Evolutionary conservation across 2,888 invertebrate genomes (phyloP).

Genomic region (Oscheius sp.): DNA sequence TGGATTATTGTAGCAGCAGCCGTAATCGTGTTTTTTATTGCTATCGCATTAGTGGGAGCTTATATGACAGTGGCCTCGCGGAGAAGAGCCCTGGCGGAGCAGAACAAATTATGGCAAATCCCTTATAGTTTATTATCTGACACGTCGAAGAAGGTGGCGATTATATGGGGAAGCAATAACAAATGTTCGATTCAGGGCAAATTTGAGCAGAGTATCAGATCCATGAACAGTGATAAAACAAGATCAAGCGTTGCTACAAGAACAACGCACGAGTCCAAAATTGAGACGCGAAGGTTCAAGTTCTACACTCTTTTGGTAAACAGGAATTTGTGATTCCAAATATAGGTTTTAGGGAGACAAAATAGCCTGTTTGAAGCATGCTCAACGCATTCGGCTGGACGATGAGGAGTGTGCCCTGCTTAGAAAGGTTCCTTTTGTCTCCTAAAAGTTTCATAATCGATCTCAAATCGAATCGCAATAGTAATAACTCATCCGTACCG

Average conservation of each 20-base stretch:
- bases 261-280: constrained; percentile 45
- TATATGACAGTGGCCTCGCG: constrained; percentile 14
- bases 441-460: no score
- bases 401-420: constrained; percentile 42
- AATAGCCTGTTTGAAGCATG: constrained; percentile 48
- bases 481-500: no score
- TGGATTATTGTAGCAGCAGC: constrained; percentile 49
- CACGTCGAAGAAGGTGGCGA: constrained; percentile 7
- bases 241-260: constrained; percentile 43
- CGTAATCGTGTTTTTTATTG: constrained; percentile 33
- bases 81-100: constrained; percentile 42
- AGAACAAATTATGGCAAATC: constrained; percentile 49
- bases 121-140: constrained; percentile 18
- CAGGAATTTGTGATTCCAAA: not conserved
- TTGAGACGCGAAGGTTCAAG: constrained; percentile 43
- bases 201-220: constrained; percentile 16
- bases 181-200: constrained; percentile 8
- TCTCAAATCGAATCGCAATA: no score
- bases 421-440: constrained; percentile 38
- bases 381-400: constrained; percentile 38
- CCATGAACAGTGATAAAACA: constrained; percentile 34
- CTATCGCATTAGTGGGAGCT: constrained; percentile 41
- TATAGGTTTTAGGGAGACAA: constrained; percentile 22
- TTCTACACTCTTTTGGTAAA: constrained; percentile 32
- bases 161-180: not conserved